phyloP scores from a whole-genome alignment of 1,140 invertebrate species.

The Hylaeus anthracinus region DNA sequence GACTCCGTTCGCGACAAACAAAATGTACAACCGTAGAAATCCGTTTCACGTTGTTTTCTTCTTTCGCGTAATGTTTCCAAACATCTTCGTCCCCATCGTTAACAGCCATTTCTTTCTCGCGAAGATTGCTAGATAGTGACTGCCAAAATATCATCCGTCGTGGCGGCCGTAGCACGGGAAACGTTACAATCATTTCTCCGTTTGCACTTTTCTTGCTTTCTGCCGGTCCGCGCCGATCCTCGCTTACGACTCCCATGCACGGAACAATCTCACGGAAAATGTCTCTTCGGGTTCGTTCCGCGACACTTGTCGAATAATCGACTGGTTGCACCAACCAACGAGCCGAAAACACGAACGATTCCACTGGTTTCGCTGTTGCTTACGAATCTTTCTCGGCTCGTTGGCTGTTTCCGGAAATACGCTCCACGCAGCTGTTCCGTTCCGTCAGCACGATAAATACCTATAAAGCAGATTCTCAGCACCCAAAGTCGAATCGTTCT shows the following conservation, averaged over 20 bases:
- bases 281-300: background rate
- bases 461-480: constrained; percentile 21
- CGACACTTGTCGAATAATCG: background rate
- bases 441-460: constrained; percentile 21
- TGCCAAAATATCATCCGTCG: too few species aligned
- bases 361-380: too few species aligned
- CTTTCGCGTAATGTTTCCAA: too few species aligned
- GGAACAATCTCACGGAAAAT: background rate
- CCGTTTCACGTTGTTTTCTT: background rate
- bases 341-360: too few species aligned
- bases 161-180: too few species aligned
- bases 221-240: background rate
- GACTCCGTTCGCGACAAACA: background rate
- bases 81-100: too few species aligned
- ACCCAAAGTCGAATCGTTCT: constrained; percentile 9
- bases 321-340: background rate
- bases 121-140: too few species aligned
- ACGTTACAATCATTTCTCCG: background rate
- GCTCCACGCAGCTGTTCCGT: background rate
- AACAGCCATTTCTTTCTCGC: too few species aligned
- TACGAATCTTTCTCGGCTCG: too few species aligned
- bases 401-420: background rate
- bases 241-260: background rate
- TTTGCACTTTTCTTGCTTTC: background rate
- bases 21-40: constrained; percentile 6